Percentiles rank a stretch among this genome's conserved stretches.
Evolutionary conservation across 2,113 vertebrate species (phyloP).

Genomic region (Pseudopodoces humilis): DNA sequence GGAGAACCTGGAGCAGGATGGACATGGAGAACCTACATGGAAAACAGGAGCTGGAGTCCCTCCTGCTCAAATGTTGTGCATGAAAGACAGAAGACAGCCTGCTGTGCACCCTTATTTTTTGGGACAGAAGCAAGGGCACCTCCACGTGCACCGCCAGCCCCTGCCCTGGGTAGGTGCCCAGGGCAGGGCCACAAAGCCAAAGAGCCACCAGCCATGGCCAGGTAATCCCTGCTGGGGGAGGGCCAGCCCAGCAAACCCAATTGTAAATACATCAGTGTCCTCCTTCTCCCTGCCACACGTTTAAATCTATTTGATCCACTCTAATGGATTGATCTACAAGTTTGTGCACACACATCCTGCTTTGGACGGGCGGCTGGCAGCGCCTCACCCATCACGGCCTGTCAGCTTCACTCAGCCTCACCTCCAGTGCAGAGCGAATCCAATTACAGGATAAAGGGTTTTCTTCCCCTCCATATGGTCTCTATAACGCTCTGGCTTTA

Average conservation of each 20-base stretch:
- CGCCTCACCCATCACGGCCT: conserved; percentile 41
- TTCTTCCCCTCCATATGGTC: conserved; percentile 52
- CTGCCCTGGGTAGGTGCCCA: not conserved
- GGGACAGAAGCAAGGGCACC: not conserved
- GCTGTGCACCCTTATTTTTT: not conserved
- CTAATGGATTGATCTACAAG: conserved; percentile 51
- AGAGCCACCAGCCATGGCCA: not conserved
- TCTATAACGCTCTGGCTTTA: conserved; percentile 36
- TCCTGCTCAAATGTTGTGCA: not conserved
- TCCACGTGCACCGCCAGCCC: not conserved
- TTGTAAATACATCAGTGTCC: conserved; percentile 20
- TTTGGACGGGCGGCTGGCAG: conserved; percentile 53
- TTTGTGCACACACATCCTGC: conserved; percentile 63
- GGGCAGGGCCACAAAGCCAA: not conserved
- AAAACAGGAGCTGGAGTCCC: not conserved
- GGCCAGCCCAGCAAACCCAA: not conserved
- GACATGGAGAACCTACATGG: not conserved
- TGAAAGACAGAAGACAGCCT: not conserved
- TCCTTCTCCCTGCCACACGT: conserved; percentile 17
- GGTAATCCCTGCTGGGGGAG: not conserved
- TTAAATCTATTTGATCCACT: conserved; percentile 54
- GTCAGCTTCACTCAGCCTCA: conserved; percentile 54
- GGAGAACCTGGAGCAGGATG: not conserved
- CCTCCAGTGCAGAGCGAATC: not conserved
- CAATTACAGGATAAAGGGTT: conserved; percentile 60